Evolutionary conservation across 2,888 invertebrate species (phyloP).

Genomic region (Sabellastarte sp.): DNA sequence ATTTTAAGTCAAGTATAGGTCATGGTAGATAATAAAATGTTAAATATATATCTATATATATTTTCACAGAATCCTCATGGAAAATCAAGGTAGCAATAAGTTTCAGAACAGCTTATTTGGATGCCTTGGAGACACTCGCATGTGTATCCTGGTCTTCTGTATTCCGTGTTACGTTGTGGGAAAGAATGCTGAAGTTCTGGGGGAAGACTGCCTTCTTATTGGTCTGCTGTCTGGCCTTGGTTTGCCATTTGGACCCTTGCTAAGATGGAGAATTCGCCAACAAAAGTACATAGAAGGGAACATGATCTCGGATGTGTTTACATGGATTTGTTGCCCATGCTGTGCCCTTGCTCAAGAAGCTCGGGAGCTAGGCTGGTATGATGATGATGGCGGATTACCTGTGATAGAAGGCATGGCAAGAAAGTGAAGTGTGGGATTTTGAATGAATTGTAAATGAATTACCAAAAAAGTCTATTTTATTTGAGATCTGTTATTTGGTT

Average conservation of each 20-base stretch:
- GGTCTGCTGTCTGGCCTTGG: constrained; percentile 17
- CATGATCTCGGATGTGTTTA: constrained; percentile 17
- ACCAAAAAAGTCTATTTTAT: too few species aligned
- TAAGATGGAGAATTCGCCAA: constrained; percentile 22
- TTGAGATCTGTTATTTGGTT: too few species aligned
- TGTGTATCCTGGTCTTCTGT: constrained; percentile 14
- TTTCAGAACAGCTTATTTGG: constrained; percentile 13
- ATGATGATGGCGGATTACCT: too few species aligned
- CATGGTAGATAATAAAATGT: too few species aligned
- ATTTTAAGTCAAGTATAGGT: too few species aligned
- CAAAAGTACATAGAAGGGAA: constrained; percentile 14
- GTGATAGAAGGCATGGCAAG: too few species aligned
- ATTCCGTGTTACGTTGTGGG: constrained; percentile 17
- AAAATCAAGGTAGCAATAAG: background rate
- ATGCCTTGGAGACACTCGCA: constrained; percentile 11
- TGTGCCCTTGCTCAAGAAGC: constrained; percentile 20
- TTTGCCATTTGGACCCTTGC: constrained; percentile 10
- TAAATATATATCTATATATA: too few species aligned
- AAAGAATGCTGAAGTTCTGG: constrained; percentile 19
- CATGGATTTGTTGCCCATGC: constrained; percentile 6
- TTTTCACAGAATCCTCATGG: background rate
- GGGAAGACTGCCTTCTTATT: constrained; percentile 19
- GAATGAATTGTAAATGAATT: too few species aligned
- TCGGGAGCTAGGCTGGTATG: constrained; percentile 19
- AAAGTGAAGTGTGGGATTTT: too few species aligned